Conservation (phyloP, 2,797 vertebrate genomes). For the Antennarius maculatus region DNA sequence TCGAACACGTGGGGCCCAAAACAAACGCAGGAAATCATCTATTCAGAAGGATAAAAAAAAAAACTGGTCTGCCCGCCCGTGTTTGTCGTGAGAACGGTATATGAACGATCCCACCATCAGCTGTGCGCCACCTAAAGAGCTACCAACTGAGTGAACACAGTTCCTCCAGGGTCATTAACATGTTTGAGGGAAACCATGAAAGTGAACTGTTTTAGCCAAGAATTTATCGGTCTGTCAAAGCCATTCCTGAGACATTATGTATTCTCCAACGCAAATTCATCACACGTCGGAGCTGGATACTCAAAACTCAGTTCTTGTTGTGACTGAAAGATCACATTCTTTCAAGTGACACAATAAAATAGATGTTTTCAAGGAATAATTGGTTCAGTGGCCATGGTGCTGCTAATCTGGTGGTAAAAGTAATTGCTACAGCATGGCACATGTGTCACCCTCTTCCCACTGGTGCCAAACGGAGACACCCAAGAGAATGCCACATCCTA, state of each 20-base stretch:
- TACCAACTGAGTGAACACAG: constrained; percentile 31
- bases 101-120: constrained; percentile 12
- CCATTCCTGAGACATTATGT: constrained; percentile 55
- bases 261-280: constrained; percentile 18
- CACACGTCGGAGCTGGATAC: constrained; percentile 1
- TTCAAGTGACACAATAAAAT: constrained; percentile 60
- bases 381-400: constrained; percentile 57
- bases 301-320: constrained; percentile 50
- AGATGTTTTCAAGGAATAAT: constrained; percentile 63
- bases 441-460: constrained; percentile 27
- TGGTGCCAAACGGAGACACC: constrained; percentile 51
- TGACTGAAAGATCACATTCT: constrained; percentile 69
- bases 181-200: constrained; percentile 38
- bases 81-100: constrained; percentile 13
- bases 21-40: constrained; percentile 37
- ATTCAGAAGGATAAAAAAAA: constrained; percentile 27
- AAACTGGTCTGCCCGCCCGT: background rate
- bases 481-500: constrained; percentile 47
- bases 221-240: constrained; percentile 45
- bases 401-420: constrained; percentile 62
- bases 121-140: constrained; percentile 33
- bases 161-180: constrained; percentile 25
- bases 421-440: constrained; percentile 66
- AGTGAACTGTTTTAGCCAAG: constrained; percentile 22
- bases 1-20: constrained; percentile 30